A percentile compares a stretch with the other conserved stretches of the same genome.
Conservation (phyloP, 2,888 invertebrate genomes). For the Meteorus cinctellus region DNA sequence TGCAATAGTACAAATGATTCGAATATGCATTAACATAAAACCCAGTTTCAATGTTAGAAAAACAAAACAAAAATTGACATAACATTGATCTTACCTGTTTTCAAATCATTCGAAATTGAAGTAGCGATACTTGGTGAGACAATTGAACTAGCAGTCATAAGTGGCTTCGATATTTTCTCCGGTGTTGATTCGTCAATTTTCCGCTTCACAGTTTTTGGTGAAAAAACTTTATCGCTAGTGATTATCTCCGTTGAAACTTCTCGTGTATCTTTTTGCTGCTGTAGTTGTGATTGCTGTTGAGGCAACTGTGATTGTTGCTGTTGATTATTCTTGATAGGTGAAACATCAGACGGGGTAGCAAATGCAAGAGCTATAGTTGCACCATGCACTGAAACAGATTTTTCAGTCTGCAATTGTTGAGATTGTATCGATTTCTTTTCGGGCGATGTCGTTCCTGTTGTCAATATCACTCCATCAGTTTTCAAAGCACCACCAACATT, state of each 20-base stretch:
- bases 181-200: conserved; percentile 63
- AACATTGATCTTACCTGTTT: conserved; percentile 59
- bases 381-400: conserved; percentile 60
- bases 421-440: conserved; percentile 60
- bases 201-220: conserved; percentile 68
- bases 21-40: neutral
- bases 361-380: conserved; percentile 68
- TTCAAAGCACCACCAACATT: conserved; percentile 56
- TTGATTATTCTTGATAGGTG: conserved; percentile 57
- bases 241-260: conserved; percentile 59
- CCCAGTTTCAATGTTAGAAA: neutral
- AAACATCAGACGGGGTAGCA: conserved; percentile 58
- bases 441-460: conserved; percentile 52
- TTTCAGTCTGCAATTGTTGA: conserved; percentile 55
- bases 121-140: conserved; percentile 56
- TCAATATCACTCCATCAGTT: conserved; percentile 63
- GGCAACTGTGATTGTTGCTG: conserved; percentile 49
- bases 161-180: conserved; percentile 53
- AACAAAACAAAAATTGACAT: neutral
- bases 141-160: conserved; percentile 56
- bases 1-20: conserved; percentile 36
- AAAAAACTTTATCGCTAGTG: conserved; percentile 61
- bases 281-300: conserved; percentile 33
- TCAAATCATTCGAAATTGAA: conserved; percentile 61
- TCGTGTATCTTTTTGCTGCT: conserved; percentile 59